These are phyloP conservation scores for Penaeus vannamei DNA, from an alignment of 1,140 invertebrate species.

Conservation along the genomic window DNA sequence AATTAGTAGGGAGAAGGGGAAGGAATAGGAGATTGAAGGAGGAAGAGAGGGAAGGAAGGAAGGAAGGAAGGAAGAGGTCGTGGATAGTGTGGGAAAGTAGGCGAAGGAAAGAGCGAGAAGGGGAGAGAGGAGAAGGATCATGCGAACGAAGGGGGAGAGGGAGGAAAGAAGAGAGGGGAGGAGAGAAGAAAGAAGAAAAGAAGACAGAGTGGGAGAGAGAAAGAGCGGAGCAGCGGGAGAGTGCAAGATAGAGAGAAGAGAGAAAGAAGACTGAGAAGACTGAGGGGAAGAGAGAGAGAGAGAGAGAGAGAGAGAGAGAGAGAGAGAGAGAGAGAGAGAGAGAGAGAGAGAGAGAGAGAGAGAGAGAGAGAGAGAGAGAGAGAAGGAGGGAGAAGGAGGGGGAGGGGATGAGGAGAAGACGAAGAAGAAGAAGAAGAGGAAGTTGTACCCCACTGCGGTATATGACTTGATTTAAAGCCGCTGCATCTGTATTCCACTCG, in stretches of 20 bases:
- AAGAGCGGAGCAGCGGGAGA: not conserved
- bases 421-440: not conserved
- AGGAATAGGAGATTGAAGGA: not conserved
- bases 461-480: too few relatives aligned
- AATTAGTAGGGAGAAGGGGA: not conserved
- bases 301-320: not conserved
- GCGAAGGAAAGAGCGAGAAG: not conserved
- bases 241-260: not conserved
- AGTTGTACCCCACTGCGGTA: not conserved
- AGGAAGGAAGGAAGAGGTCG: not conserved
- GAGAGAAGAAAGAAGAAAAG: not conserved
- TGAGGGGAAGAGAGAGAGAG: not conserved
- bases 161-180: not conserved
- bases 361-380: not conserved
- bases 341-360: not conserved
- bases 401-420: not conserved
- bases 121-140: not conserved
- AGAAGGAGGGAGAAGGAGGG: too few relatives aligned
- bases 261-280: not conserved
- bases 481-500: too few relatives aligned
- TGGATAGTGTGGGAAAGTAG: not conserved
- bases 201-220: not conserved
- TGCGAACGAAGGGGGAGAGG: not conserved
- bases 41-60: not conserved
- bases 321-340: not conserved